phyloP scores from a whole-genome alignment of 1,140 invertebrate genomes.

The Eumeta japonica region DNA sequence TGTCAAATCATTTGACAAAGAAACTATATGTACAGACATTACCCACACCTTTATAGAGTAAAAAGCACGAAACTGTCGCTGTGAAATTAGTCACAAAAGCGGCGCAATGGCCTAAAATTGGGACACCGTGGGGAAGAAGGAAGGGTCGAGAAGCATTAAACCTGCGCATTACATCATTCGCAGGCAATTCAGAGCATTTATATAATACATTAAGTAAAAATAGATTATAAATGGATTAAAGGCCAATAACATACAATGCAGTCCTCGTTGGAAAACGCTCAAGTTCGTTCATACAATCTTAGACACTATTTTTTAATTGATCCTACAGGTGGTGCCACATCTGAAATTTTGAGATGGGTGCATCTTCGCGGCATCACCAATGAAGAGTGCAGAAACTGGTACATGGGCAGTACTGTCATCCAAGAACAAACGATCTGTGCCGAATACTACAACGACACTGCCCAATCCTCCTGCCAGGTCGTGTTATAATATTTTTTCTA shows the following conservation, averaged over 20 bases:
- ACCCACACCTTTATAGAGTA: no score
- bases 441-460: constrained; percentile 25
- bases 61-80: no score
- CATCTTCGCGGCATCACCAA: constrained; percentile 24
- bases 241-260: background rate
- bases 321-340: constrained; percentile 18
- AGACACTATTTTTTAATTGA: background rate
- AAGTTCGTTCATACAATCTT: no score
- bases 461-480: constrained; percentile 28
- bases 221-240: background rate
- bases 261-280: no score
- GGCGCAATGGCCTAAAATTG: no score
- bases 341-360: constrained; percentile 23
- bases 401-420: constrained; percentile 15
- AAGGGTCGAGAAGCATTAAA: no score
- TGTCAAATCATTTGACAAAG: no score
- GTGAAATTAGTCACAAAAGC: no score
- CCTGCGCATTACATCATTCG: no score
- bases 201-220: background rate
- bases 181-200: no score
- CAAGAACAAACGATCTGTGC: constrained; percentile 26
- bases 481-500: background rate
- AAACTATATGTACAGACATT: no score
- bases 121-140: no score
- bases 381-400: constrained; percentile 19